phyloP scores from a whole-genome alignment of 1,140 invertebrate genomes.

The Calosoma granatense region DNA sequence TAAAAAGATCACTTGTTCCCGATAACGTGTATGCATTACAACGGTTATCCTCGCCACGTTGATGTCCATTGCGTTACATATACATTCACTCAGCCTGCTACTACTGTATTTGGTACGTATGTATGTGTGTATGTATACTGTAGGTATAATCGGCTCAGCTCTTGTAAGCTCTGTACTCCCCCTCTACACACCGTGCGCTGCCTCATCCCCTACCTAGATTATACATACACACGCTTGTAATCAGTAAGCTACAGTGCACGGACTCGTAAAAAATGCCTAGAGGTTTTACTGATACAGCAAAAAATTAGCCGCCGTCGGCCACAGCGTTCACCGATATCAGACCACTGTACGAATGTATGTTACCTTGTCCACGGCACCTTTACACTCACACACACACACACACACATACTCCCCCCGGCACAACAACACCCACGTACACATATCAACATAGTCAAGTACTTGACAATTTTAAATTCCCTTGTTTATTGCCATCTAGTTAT shows the following conservation, averaged over 20 bases:
- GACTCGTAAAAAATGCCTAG: not conserved
- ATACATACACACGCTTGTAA: not conserved
- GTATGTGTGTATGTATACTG: too few relatives aligned
- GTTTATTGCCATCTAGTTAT: too few relatives aligned
- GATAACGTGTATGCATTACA: constrained; percentile 6
- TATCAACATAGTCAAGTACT: too few relatives aligned
- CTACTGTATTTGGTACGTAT: too few relatives aligned
- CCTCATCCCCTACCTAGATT: not conserved
- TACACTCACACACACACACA: too few relatives aligned
- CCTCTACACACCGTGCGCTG: not conserved
- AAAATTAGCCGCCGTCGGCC: not conserved
- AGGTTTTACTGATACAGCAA: constrained; percentile 3
- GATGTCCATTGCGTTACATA: too few relatives aligned
- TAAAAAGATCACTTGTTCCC: constrained; percentile 7
- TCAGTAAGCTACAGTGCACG: not conserved
- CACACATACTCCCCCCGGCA: too few relatives aligned
- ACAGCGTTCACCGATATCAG: not conserved
- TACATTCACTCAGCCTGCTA: too few relatives aligned
- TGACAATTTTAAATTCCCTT: too few relatives aligned
- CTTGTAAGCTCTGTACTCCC: not conserved
- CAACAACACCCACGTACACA: too few relatives aligned
- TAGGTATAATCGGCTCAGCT: constrained; percentile 3
- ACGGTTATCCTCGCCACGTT: not conserved
- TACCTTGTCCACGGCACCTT: too few relatives aligned
- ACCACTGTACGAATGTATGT: not conserved